These are phyloP conservation scores for Adelges cooleyi DNA, from an alignment of 1,140 invertebrate genomes.

Conservation along the genomic window DNA sequence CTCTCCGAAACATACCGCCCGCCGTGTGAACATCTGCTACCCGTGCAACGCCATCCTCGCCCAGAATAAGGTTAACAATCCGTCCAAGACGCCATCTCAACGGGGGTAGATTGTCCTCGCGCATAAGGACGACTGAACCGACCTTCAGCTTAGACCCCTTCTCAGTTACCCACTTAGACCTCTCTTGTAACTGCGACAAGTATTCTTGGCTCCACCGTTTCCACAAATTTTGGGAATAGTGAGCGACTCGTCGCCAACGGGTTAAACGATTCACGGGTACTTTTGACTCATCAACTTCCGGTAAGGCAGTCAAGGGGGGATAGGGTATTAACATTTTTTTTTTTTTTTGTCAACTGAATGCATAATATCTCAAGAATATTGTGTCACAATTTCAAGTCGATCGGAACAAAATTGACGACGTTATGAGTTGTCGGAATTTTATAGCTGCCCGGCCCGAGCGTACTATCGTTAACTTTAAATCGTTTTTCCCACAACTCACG, in stretches of 20 bases:
- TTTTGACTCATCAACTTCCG: background rate
- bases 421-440: background rate
- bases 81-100: slow-evolving; percentile 33
- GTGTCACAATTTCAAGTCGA: too few species aligned
- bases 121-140: slow-evolving; percentile 31
- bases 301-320: background rate
- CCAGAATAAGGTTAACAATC: slow-evolving; percentile 31
- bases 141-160: background rate
- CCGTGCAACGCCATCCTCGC: slow-evolving; percentile 32
- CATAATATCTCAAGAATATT: too few species aligned
- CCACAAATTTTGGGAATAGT: background rate
- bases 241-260: background rate
- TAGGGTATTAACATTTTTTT: too few species aligned
- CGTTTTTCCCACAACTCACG: too few species aligned
- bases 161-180: background rate
- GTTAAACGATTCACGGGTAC: background rate
- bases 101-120: slow-evolving; percentile 26
- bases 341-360: too few species aligned
- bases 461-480: background rate
- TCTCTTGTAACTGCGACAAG: background rate
- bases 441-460: background rate
- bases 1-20: background rate
- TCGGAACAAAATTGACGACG: background rate
- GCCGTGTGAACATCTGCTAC: background rate
- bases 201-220: background rate